Conservation (phyloP, 92 coral and sea anemone species). For the Umimayanthus chanpuru region DNA sequence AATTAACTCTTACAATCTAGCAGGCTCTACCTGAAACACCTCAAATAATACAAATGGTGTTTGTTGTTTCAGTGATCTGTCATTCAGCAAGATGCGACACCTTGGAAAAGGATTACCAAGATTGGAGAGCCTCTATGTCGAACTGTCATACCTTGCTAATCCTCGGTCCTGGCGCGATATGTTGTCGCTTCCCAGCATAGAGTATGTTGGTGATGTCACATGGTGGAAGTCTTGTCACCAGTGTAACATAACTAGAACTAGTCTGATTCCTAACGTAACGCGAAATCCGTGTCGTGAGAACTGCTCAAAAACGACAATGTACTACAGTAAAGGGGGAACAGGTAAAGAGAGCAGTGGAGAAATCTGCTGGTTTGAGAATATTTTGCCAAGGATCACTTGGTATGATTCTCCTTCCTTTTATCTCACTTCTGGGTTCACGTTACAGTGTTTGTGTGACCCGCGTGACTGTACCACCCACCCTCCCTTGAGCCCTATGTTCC, state of each 20-base stretch:
- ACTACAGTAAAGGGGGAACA: not conserved
- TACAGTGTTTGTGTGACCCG: not conserved
- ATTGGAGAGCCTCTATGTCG: not conserved
- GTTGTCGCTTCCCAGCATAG: not conserved
- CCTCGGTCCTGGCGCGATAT: not conserved
- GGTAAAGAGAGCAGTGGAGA: not conserved
- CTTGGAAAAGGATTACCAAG: not conserved
- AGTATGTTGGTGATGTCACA: not conserved
- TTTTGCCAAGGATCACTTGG: not conserved
- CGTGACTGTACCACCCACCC: not conserved
- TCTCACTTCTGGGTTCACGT: not conserved
- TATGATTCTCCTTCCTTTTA: not conserved
- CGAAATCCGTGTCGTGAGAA: not conserved
- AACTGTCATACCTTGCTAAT: not conserved
- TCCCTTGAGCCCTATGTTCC: not conserved
- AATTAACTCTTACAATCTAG: no score
- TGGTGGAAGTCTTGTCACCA: not conserved
- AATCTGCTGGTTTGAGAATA: not conserved
- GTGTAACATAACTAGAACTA: not conserved
- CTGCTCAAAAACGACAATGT: not conserved
- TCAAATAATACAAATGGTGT: no score
- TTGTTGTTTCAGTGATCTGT: not conserved
- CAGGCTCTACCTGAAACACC: no score
- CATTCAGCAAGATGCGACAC: not conserved
- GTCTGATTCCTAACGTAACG: not conserved